Conservation (phyloP, 2,113 vertebrate genomes). For the Delphinus delphis region DNA sequence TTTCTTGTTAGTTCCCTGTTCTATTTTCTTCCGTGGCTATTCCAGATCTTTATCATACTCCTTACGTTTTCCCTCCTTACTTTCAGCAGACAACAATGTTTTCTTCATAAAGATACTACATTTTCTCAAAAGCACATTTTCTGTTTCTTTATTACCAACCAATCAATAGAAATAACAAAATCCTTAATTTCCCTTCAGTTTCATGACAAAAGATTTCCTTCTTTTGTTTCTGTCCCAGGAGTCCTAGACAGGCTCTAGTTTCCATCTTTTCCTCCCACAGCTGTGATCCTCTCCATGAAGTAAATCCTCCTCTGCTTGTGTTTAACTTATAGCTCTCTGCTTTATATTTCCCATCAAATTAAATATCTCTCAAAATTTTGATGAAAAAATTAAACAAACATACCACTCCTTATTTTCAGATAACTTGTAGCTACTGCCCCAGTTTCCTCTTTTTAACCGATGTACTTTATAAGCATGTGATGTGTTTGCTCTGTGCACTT, state of each 20-base stretch:
- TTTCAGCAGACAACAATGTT: background rate
- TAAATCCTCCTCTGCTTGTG: background rate
- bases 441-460: background rate
- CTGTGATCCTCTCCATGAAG: background rate
- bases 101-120: background rate
- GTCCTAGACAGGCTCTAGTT: too few species aligned
- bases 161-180: background rate
- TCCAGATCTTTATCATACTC: background rate
- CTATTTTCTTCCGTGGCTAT: background rate
- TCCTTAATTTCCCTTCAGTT: background rate
- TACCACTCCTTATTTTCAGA: background rate
- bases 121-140: background rate
- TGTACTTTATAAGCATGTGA: fast-evolving
- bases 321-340: background rate
- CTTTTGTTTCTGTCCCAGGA: background rate
- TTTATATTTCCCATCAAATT: background rate
- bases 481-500: background rate
- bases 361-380: background rate
- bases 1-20: background rate
- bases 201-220: background rate
- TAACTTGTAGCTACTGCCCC: background rate
- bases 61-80: background rate
- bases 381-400: background rate
- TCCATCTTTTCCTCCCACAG: background rate
- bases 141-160: background rate